Evolutionary conservation across 2,113 vertebrate species (phyloP).

Genomic region (Promerops cafer): DNA sequence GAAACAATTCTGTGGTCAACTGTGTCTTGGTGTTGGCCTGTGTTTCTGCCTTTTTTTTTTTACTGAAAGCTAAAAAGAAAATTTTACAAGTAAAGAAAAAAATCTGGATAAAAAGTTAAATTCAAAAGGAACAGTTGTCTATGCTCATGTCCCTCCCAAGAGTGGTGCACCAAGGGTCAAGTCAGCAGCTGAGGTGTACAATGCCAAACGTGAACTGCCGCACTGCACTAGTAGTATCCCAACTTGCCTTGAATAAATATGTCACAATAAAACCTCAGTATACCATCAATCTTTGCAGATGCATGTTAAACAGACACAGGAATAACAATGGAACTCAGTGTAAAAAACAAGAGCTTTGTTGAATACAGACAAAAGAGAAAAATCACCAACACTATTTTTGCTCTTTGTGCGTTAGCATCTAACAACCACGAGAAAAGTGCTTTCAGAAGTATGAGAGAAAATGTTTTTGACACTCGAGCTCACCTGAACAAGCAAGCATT

Average conservation of each 20-base stretch:
- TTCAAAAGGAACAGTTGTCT: background rate
- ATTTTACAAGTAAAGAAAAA: background rate
- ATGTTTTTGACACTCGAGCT: background rate
- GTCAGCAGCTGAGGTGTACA: background rate
- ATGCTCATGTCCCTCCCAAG: background rate
- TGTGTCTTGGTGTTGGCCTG: background rate
- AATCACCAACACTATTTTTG: background rate
- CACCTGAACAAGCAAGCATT: background rate
- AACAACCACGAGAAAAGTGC: accelerated
- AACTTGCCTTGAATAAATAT: background rate
- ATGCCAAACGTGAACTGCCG: background rate
- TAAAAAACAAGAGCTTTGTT: background rate
- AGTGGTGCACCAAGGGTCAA: background rate
- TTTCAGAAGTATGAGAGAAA: background rate
- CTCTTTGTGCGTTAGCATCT: background rate
- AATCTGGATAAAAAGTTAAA: background rate
- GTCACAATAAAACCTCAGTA: background rate
- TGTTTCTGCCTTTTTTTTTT: background rate
- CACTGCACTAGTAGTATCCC: background rate
- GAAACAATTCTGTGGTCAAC: background rate
- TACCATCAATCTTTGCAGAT: background rate
- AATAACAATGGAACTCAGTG: background rate
- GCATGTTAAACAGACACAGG: background rate
- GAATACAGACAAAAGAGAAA: background rate
- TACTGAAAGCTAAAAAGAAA: background rate